phyloP scores from a whole-genome alignment of 2,113 vertebrate species.

The Geococcyx californianus region DNA sequence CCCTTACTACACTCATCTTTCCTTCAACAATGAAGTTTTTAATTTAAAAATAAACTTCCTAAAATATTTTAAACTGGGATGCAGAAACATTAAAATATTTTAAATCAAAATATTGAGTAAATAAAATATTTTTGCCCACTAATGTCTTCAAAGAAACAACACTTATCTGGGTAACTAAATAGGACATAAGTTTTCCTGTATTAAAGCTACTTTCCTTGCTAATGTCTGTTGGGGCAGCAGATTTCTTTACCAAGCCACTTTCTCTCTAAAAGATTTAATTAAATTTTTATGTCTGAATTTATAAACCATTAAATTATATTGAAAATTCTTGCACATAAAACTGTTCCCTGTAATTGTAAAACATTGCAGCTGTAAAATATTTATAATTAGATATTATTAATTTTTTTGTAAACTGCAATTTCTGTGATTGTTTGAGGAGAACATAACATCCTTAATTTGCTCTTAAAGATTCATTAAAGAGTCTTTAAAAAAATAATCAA shows the following conservation, averaged over 20 bases:
- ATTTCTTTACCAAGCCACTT: not conserved
- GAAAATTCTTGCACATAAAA: slow-evolving; percentile 10
- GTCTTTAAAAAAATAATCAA: not conserved
- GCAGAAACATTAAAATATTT: not conserved
- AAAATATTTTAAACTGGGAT: not conserved
- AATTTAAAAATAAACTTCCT: not conserved
- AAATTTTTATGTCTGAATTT: slow-evolving; percentile 48
- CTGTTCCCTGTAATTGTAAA: slow-evolving; percentile 10
- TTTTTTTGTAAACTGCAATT: slow-evolving; percentile 4
- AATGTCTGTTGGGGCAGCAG: not conserved
- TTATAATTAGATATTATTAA: slow-evolving; percentile 19
- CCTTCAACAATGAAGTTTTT: not conserved
- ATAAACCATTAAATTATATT: slow-evolving; percentile 54
- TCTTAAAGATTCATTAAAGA: too few relatives aligned
- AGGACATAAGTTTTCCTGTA: not conserved
- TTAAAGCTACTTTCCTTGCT: not conserved
- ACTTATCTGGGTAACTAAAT: not conserved
- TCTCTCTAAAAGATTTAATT: slow-evolving; percentile 31
- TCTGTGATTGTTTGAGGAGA: not conserved
- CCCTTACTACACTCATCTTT: not conserved
- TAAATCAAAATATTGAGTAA: not conserved
- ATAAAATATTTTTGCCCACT: not conserved
- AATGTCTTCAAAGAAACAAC: not conserved
- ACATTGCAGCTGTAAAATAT: slow-evolving; percentile 2
- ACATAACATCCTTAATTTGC: not conserved